Conservation (phyloP, 92 coral and sea anemone species). For the Epizoanthus stellaris region DNA sequence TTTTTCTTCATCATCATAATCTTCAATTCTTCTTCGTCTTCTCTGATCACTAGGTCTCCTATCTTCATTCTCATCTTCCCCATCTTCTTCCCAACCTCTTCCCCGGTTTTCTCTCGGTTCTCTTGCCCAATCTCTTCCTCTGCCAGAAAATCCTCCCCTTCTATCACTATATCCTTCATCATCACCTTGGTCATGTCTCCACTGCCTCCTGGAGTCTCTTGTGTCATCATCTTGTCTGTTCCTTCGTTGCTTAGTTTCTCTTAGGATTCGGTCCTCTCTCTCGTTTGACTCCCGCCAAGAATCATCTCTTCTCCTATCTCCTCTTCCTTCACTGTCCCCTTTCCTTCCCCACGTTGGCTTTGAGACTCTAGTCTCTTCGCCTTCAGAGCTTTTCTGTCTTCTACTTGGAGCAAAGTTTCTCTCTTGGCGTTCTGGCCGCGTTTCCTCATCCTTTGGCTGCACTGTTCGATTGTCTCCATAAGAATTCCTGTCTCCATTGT, state of each 20-base stretch:
- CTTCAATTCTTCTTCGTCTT: constrained; percentile 5
- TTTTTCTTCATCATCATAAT: constrained; percentile 8
- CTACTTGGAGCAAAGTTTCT: not conserved
- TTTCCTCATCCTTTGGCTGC: not conserved
- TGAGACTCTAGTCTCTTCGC: constrained; percentile 20
- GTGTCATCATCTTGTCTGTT: constrained; percentile 18
- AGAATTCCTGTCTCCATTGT: constrained; percentile 17
- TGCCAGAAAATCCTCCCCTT: not conserved
- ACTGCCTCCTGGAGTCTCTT: constrained; percentile 11
- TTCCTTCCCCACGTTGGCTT: constrained; percentile 22
- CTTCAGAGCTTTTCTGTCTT: not conserved
- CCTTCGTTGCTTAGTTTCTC: constrained; percentile 28
- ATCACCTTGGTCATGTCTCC: not conserved
- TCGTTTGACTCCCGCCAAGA: not conserved
- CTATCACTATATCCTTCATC: not conserved
- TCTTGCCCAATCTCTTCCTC: constrained; percentile 14
- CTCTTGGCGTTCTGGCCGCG: constrained; percentile 1
- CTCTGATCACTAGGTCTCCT: constrained; percentile 20
- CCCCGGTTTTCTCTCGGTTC: constrained; percentile 15
- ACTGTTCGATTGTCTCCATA: constrained; percentile 25
- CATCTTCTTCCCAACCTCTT: constrained; percentile 1
- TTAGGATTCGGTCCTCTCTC: not conserved
- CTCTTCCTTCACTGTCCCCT: not conserved
- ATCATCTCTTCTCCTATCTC: constrained; percentile 20
- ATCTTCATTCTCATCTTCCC: constrained; percentile 2